A percentile compares a stretch with the other conserved stretches of the same genome.
These are phyloP conservation scores for Rhabdomys dilectus DNA, from an alignment of 2,113 vertebrate species.

Conservation along the genomic window DNA sequence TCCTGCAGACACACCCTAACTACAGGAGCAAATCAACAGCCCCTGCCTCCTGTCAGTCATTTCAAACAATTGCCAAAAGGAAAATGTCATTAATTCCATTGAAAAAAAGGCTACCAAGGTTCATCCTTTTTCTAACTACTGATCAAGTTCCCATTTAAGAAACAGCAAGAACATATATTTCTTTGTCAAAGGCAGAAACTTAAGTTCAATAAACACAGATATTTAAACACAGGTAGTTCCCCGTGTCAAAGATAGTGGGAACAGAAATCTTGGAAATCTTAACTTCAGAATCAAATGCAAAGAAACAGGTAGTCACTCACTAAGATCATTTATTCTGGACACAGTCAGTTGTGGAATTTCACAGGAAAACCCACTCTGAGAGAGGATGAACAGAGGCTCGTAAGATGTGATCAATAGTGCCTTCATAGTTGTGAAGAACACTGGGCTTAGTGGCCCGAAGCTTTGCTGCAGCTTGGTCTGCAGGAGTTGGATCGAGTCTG, in stretches of 20 bases:
- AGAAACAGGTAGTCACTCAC: neutral
- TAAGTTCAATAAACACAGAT: neutral
- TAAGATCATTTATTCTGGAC: neutral
- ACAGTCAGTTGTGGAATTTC: neutral
- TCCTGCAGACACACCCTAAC: neutral
- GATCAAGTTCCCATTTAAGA: neutral
- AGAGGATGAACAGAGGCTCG: no score
- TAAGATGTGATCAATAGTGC: neutral
- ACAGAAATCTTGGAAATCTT: neutral
- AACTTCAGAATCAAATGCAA: neutral
- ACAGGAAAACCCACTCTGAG: neutral
- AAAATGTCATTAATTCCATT: neutral
- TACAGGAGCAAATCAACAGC: neutral
- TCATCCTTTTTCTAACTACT: neutral
- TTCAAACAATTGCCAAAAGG: neutral
- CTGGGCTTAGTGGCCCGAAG: neutral
- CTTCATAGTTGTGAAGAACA: neutral
- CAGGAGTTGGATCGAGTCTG: neutral
- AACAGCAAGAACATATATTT: no score
- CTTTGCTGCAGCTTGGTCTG: neutral
- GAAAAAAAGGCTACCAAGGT: neutral
- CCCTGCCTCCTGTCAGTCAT: neutral
- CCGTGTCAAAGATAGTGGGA: neutral
- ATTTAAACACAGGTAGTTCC: no score
- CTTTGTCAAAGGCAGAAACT: neutral